A percentile compares a stretch with the other conserved stretches of the same genome.
Conservation (phyloP, 2,113 vertebrate species). For the Nycticryphes semicollaris region DNA sequence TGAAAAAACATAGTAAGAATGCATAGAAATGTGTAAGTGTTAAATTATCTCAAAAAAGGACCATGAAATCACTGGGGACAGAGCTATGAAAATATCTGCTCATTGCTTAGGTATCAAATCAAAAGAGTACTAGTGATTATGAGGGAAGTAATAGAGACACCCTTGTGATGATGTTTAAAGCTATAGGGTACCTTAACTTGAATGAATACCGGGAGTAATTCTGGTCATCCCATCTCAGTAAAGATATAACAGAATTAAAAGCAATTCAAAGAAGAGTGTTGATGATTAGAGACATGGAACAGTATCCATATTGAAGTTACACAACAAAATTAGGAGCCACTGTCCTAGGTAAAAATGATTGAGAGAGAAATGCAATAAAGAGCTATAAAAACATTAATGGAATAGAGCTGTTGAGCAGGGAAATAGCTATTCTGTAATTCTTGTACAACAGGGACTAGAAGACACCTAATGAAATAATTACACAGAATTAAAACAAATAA, state of each 20-base stretch:
- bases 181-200: not conserved
- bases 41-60: not conserved
- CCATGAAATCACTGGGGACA: not conserved
- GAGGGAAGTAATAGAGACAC: not conserved
- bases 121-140: not conserved
- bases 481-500: not conserved
- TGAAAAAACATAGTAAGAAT: not conserved
- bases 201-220: not conserved
- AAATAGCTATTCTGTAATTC: not conserved
- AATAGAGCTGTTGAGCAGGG: not conserved
- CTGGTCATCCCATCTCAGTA: not conserved
- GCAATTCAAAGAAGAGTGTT: not conserved
- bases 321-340: not conserved
- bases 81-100: not conserved
- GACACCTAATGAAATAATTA: not conserved
- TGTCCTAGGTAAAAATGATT: not conserved
- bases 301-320: not conserved
- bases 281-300: not conserved
- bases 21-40: not conserved
- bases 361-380: not conserved
- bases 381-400: not conserved
- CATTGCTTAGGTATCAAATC: not conserved
- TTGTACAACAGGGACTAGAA: not conserved
- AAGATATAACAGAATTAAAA: not conserved
- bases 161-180: not conserved